phyloP scores from a whole-genome alignment of 2,888 invertebrate species.

The Magallana nippona region DNA sequence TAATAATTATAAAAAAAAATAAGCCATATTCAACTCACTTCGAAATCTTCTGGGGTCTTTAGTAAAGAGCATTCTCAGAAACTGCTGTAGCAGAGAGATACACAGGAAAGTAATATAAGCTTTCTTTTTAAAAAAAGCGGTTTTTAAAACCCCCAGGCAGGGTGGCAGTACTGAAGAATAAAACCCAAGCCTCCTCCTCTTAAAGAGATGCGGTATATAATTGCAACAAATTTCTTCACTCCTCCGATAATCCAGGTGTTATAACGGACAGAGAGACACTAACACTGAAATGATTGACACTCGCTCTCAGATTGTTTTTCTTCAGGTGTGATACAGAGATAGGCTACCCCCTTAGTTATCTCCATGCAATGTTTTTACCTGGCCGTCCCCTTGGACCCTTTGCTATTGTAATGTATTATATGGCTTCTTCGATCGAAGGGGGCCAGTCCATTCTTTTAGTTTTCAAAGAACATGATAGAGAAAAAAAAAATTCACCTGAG shows the following conservation, averaged over 20 bases:
- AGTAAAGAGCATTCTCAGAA: slow-evolving; percentile 24
- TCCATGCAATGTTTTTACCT: slow-evolving; percentile 27
- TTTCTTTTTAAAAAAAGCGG: too few relatives aligned
- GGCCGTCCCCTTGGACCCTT: background rate
- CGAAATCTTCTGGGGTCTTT: slow-evolving; percentile 38
- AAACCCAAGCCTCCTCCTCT: background rate
- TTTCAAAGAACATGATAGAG: too few relatives aligned
- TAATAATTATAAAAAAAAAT: background rate
- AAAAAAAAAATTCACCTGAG: too few relatives aligned
- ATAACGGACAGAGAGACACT: background rate
- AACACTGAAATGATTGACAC: background rate
- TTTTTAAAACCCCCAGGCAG: too few relatives aligned
- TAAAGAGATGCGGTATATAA: background rate
- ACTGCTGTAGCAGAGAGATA: background rate
- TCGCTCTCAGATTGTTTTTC: background rate
- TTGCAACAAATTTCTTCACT: slow-evolving; percentile 20
- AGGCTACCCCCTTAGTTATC: slow-evolving; percentile 13
- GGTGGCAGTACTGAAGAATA: too few relatives aligned
- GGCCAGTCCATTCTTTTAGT: slow-evolving; percentile 1
- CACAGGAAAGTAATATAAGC: too few relatives aligned
- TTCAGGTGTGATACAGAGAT: slow-evolving; percentile 19
- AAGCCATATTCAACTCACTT: slow-evolving; percentile 22
- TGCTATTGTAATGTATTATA: background rate
- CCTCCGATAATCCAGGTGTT: background rate
- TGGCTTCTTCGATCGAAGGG: background rate